phyloP scores from a whole-genome alignment of 2,797 vertebrate genomes.

The Picus viridis region DNA sequence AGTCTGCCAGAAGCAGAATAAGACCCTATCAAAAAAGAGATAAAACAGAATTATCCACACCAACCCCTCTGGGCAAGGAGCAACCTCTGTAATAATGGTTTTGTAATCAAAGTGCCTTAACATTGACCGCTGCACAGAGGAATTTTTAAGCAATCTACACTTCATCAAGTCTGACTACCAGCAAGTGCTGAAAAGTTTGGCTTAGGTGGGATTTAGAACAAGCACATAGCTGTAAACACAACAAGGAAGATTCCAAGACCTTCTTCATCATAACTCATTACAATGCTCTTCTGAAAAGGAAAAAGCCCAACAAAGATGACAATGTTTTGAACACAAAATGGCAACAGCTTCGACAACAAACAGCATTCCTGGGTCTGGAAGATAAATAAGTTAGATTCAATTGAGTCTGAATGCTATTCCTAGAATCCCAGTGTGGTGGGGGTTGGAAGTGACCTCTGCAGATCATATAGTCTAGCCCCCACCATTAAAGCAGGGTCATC shows the following conservation, averaged over 20 bases:
- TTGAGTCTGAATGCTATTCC: rapidly evolving
- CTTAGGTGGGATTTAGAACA: background rate
- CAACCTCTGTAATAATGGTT: background rate
- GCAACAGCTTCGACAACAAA: rapidly evolving
- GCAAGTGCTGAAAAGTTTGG: background rate
- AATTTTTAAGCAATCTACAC: background rate
- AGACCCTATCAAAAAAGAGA: background rate
- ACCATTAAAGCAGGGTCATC: too few relatives aligned
- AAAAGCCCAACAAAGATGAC: background rate
- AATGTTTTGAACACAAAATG: background rate
- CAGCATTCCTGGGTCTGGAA: background rate
- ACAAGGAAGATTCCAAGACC: background rate
- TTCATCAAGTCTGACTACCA: background rate
- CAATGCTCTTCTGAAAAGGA: background rate
- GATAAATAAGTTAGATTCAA: background rate
- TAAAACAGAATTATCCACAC: background rate
- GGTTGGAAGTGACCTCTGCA: too few relatives aligned
- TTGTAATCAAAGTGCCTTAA: background rate
- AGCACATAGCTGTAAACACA: background rate
- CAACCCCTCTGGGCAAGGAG: background rate
- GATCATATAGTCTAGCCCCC: too few relatives aligned
- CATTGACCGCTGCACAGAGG: background rate
- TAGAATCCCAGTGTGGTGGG: too few relatives aligned
- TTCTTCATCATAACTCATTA: background rate
- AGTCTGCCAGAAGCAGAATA: background rate